phyloP scores from a whole-genome alignment of 2,797 vertebrate species.

The Glossophaga mutica region DNA sequence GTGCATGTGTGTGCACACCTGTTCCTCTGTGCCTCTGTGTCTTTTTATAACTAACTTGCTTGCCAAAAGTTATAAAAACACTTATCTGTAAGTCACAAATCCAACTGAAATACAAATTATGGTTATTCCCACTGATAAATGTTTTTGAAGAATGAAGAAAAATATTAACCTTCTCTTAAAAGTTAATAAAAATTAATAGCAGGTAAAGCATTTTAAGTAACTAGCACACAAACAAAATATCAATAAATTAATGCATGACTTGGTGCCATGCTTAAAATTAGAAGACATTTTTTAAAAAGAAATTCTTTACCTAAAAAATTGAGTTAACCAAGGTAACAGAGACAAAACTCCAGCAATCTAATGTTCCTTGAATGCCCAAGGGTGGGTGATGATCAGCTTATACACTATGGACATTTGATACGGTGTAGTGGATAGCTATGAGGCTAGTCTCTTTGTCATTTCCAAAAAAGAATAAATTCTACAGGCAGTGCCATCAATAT shows the following conservation, averaged over 20 bases:
- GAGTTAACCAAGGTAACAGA: conserved; percentile 21
- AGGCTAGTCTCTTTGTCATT: conserved; percentile 57
- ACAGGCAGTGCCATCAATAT: conserved; percentile 59
- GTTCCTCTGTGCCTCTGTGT: fast-evolving
- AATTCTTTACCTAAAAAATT: neutral
- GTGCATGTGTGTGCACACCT: neutral
- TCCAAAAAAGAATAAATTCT: conserved; percentile 53
- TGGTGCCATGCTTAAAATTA: neutral
- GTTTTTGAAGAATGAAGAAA: conserved; percentile 9
- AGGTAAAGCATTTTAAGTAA: neutral
- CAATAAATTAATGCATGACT: neutral
- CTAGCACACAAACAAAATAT: neutral
- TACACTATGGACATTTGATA: neutral
- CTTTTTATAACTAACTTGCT: neutral
- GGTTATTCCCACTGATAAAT: neutral
- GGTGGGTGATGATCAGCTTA: conserved; percentile 1
- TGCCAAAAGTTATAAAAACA: neutral
- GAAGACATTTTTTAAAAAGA: neutral
- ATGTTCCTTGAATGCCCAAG: neutral
- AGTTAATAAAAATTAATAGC: neutral
- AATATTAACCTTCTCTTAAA: neutral
- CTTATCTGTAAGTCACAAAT: neutral
- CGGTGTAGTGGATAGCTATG: conserved; percentile 21
- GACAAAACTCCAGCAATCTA: neutral
- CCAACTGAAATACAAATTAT: neutral